Conservation (phyloP, 2,113 vertebrate species). For the Melanocharis versteri region DNA sequence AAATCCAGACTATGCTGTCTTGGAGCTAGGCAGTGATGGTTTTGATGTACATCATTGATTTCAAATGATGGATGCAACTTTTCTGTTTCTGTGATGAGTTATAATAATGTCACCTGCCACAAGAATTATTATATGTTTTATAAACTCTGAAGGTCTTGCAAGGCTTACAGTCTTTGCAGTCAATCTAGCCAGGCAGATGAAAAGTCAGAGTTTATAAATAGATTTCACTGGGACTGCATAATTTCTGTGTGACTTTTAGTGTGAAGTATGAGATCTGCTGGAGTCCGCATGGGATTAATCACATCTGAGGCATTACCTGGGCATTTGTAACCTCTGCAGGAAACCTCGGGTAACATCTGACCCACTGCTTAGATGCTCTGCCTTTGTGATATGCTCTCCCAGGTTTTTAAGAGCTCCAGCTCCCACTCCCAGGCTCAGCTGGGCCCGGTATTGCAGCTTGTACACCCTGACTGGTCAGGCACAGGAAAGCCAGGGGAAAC, state of each 20-base stretch:
- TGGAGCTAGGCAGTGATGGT: neutral
- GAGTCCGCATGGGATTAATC: neutral
- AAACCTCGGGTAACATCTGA: neutral
- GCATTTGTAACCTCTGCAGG: neutral
- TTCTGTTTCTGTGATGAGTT: slow-evolving; percentile 6
- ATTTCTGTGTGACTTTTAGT: neutral
- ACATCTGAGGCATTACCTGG: neutral
- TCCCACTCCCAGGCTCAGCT: neutral
- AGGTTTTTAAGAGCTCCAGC: neutral
- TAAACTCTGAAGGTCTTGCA: neutral
- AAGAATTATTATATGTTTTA: neutral
- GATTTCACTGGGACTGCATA: neutral
- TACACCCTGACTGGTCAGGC: neutral
- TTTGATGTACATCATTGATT: neutral
- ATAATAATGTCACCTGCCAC: slow-evolving; percentile 9
- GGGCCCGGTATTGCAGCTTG: neutral
- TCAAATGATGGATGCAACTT: slow-evolving; percentile 24
- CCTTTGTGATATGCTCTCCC: neutral
- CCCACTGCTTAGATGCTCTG: neutral
- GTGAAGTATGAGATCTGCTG: neutral
- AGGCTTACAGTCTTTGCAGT: neutral
- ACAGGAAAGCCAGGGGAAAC: neutral
- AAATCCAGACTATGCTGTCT: neutral
- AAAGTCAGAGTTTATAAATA: neutral
- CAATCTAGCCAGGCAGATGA: neutral